These are phyloP conservation scores for Scaptomyza graminum DNA, from an alignment of 1,140 invertebrate species.

Conservation along the genomic window DNA sequence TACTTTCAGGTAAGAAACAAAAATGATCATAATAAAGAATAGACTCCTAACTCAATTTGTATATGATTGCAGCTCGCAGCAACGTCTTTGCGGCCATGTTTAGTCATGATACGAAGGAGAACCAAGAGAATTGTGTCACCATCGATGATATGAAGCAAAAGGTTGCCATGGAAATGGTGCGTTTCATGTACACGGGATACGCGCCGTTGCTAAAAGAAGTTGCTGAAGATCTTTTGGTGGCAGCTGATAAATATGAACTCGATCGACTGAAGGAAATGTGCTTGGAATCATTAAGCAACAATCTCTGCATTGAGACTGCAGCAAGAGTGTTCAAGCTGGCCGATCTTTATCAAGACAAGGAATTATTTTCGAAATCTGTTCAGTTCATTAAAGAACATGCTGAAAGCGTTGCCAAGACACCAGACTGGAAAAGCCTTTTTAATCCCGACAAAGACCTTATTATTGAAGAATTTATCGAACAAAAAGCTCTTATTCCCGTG, in stretches of 20 bases:
- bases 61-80: constrained; percentile 10
- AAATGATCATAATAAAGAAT: no score
- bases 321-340: not conserved
- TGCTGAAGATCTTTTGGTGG: not conserved
- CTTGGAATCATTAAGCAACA: not conserved
- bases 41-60: not conserved
- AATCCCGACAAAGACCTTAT: not conserved
- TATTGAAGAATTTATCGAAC: no score
- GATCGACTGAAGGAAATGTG: constrained; percentile 2
- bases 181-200: not conserved
- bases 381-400: not conserved
- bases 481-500: no score
- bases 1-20: not conserved
- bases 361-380: not conserved
- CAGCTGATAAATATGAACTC: not conserved
- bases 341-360: not conserved
- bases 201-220: not conserved
- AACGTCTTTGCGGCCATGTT: constrained; percentile 11
- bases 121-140: not conserved
- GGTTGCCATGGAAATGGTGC: not conserved
- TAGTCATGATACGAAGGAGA: not conserved
- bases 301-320: not conserved
- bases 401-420: not conserved
- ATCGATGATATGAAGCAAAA: not conserved
- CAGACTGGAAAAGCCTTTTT: not conserved